Conservation (phyloP, 2,797 vertebrate species). For the Cuculus canorus region DNA sequence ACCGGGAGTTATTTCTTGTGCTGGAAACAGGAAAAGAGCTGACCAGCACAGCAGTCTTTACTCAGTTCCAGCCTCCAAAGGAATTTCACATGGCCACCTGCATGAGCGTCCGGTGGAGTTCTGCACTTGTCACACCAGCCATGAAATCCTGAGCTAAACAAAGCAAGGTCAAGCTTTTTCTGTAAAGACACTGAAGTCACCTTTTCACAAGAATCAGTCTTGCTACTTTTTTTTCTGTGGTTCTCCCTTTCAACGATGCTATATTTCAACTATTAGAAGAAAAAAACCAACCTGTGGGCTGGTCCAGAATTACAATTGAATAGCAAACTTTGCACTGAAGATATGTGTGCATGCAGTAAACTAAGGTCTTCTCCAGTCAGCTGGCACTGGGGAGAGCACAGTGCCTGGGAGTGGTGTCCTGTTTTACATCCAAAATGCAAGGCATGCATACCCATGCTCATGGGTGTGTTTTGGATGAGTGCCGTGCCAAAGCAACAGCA, state of each 20-base stretch:
- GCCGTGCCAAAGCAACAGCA: not conserved
- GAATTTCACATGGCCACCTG: not conserved
- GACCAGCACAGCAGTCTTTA: not conserved
- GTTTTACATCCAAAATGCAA: not conserved
- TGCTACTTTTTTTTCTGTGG: not conserved
- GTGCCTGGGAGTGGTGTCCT: not conserved
- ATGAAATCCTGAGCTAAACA: not conserved
- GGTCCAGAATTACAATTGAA: not conserved
- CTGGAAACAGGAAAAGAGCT: not conserved
- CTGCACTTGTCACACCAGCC: not conserved
- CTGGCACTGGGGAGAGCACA: not conserved
- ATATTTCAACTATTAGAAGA: not conserved
- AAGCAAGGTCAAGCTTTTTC: not conserved
- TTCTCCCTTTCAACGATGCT: not conserved
- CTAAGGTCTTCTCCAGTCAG: not conserved
- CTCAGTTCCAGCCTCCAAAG: not conserved
- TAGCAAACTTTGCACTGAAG: not conserved
- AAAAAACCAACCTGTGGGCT: not conserved
- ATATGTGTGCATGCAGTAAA: rapidly evolving
- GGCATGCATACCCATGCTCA: not conserved
- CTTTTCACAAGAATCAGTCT: not conserved
- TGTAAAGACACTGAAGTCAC: not conserved
- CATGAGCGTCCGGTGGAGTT: not conserved
- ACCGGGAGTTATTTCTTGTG: not conserved
- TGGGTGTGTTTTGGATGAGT: not conserved